Evolutionary conservation across 2,888 invertebrate species (phyloP).

Genomic region (Urechis unicinctus): DNA sequence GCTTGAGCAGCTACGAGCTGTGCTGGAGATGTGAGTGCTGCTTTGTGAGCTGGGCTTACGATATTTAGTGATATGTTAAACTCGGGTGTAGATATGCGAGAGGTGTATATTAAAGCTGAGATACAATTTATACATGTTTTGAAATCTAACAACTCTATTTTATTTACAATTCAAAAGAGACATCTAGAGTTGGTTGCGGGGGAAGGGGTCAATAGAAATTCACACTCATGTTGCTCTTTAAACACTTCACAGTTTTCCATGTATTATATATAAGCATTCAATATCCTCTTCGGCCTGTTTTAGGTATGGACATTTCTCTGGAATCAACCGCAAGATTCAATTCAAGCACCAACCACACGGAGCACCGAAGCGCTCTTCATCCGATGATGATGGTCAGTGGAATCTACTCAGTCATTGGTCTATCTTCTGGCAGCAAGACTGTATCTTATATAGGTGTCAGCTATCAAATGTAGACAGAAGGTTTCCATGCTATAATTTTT

Average conservation of each 20-base stretch:
- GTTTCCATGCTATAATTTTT: neutral
- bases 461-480: neutral
- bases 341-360: constrained; percentile 98
- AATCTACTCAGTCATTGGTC: too few species aligned
- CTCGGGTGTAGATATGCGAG: too few species aligned
- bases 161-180: too few species aligned
- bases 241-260: neutral
- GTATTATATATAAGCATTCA: neutral
- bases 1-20: constrained; percentile 92
- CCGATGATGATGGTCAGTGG: constrained; percentile 20
- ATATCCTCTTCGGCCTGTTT: constrained; percentile 7
- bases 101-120: too few species aligned
- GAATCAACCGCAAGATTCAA: constrained; percentile 99
- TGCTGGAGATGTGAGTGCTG: constrained; percentile 89
- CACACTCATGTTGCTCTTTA: neutral
- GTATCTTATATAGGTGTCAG: too few species aligned
- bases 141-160: too few species aligned
- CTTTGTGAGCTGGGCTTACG: too few species aligned
- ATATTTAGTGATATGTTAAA: too few species aligned
- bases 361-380: constrained; percentile 38
- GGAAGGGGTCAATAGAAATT: too few species aligned
- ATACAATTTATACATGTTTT: too few species aligned
- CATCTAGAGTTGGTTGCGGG: too few species aligned
- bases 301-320: constrained; percentile 79
- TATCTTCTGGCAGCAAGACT: too few species aligned